phyloP scores from a whole-genome alignment of 2,113 vertebrate genomes.

The Campylorhamphus procurvoides region DNA sequence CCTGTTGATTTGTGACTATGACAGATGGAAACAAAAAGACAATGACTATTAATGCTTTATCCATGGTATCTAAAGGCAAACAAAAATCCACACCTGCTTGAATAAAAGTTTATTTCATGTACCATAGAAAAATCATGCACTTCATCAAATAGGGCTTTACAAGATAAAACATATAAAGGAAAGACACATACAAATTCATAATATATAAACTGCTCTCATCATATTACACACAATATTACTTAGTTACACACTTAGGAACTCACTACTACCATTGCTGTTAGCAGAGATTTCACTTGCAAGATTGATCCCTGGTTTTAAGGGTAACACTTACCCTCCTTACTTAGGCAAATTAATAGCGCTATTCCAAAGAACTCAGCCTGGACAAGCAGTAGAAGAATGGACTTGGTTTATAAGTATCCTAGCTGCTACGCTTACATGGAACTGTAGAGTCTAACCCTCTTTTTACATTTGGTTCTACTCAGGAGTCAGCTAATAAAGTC shows the following conservation, averaged over 20 bases:
- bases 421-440: neutral
- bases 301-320: neutral
- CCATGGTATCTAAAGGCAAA: neutral
- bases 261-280: neutral
- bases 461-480: neutral
- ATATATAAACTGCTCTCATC: neutral
- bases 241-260: neutral
- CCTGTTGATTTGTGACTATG: neutral
- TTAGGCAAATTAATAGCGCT: neutral
- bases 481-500: neutral
- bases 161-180: neutral
- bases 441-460: neutral
- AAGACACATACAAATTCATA: neutral
- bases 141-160: neutral
- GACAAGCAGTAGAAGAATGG: neutral
- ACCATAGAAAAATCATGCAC: neutral
- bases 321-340: neutral
- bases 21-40: neutral
- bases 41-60: neutral
- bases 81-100: neutral
- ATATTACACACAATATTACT: neutral
- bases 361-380: neutral
- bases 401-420: neutral
- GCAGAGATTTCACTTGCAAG: neutral
- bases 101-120: conserved; percentile 16